Percentiles rank a stretch among this genome's conserved stretches.
These are phyloP conservation scores for human DNA, from an alignment of 2,113 vertebrate species.

Conservation along the genomic window DNA sequence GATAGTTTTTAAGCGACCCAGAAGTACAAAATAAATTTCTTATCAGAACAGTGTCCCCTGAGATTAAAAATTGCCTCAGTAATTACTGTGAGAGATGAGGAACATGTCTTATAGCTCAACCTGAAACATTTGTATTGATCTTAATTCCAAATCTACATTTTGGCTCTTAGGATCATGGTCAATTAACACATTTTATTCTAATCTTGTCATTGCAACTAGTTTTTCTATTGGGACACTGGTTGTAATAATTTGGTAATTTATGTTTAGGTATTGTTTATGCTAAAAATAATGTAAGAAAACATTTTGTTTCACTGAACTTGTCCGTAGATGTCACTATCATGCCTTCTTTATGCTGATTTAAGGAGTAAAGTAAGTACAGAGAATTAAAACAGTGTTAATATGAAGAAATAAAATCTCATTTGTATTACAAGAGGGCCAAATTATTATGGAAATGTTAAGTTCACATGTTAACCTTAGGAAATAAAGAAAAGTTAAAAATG, in stretches of 20 bases:
- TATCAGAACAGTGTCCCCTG: background rate
- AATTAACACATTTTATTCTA: background rate
- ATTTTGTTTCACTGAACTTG: conserved; percentile 12
- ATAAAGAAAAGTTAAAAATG: background rate
- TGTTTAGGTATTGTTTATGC: conserved; percentile 16
- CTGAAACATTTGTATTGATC: background rate
- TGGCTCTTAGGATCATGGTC: background rate
- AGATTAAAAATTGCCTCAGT: background rate
- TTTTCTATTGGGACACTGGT: background rate
- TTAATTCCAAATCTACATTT: background rate
- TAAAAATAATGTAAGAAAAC: background rate
- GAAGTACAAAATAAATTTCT: background rate
- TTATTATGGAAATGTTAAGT: background rate
- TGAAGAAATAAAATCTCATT: conserved; percentile 33
- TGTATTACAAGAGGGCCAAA: background rate
- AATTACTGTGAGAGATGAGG: background rate
- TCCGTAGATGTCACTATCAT: background rate
- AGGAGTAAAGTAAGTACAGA: background rate
- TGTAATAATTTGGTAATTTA: conserved; percentile 8
- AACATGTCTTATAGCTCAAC: background rate
- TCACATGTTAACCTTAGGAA: background rate
- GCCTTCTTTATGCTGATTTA: background rate
- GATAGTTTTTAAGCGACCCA: background rate
- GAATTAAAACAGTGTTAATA: background rate
- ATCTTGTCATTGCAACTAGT: background rate